Evolutionary conservation across 2,797 vertebrate genomes (phyloP), one percentile per base, ranked within the genome.

Genomic region (Sebastiscus tertius): DNA sequence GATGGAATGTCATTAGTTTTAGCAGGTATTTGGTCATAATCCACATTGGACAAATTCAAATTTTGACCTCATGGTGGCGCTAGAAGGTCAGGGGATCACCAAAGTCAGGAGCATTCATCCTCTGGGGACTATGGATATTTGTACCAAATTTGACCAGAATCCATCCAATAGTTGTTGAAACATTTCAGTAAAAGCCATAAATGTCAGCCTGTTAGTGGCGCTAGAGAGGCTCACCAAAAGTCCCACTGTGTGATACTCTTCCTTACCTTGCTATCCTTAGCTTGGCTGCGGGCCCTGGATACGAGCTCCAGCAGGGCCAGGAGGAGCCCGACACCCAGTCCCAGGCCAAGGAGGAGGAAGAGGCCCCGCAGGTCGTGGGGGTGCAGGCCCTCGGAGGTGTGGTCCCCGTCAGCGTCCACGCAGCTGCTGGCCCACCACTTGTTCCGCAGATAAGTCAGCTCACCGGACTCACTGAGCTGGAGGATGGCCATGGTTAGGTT

Each of bases 381-480:
- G 34, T 95, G 91, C 66, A 97, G 90, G 0, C 95, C 92, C 0
- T 78, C 58, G 0, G 92, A 89, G 80, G 87, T 70, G 0, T 91
- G 60, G 1, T 58, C 82, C 0, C 56, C 33, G 0, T 84, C 74
- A 0, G 71, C 69, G 1, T 61, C 83, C 6, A 79, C 0, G 61
- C 97, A 98, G 66, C 94, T 97, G 91, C 80, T 97, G 42, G 96
- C 92, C 97, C 97, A 98, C 97, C 97, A 98, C 87, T 98, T 98
- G 70, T 94, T 88, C 0, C 87, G 82, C 55, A 98, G 84, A 64
- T 96, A 94, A 0, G 95, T 94, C 1, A 98, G 93, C 18, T 95
- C 93, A 0, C 97, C 97, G 0, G 95, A 91, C 73, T 98, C 97
- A 0, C 96, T 96, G 72, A 97, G 94, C 60, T 93, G 88, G 56